Evolutionary conservation across 2,113 vertebrate species (phyloP), one percentile per base, ranked within the genome.

Genomic region (Dipodomys ordii): DNA sequence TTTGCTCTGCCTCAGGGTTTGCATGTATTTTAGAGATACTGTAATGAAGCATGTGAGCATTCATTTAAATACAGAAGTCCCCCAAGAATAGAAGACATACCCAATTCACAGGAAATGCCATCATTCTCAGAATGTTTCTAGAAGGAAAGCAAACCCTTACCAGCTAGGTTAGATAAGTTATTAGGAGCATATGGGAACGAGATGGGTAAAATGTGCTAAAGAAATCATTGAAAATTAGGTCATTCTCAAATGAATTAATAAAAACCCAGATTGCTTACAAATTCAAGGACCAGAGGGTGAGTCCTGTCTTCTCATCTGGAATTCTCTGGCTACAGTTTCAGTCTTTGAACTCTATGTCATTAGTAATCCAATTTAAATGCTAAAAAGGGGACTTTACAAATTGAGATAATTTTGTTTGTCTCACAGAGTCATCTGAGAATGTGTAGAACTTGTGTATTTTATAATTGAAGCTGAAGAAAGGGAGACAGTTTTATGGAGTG

Each of bases 21-120:
- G 94, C 96, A 88, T 95, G 96, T 94, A 95, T 96, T 95, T 91
- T 94, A 93, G 90, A 95, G 96, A 96, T 95, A 96, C 96, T 95
- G 94, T 97, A 97, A 97, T 96, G 96, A 96, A 97, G 90, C 32
- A 32, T 95, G 92, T 96, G 95, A 94, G 94, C 94, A 95, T 97
- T 97, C 96, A 93, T 95, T 97, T 97, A 95, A 96, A 95, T 89
- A 95, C 79, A 86, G 93, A 95, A 82, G 82, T 96, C 96, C 93
- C 96, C 30, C 67, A 93, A 93, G 97, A 96, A 96, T 93, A 91
- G 96, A 94, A 97, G 85, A 20, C 96, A 88, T 92, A 85, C 85
- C 84, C 96, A 88, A 96, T 96, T 96, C 96, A 97, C 81, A 85
- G 90, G 81, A 91, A 96, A 94, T 77, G 30, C 81, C 69, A 73